A percentile compares a stretch with the other conserved stretches of the same genome.
Conservation (phyloP, 2,888 invertebrate genomes). For the Smittia aterrima region DNA sequence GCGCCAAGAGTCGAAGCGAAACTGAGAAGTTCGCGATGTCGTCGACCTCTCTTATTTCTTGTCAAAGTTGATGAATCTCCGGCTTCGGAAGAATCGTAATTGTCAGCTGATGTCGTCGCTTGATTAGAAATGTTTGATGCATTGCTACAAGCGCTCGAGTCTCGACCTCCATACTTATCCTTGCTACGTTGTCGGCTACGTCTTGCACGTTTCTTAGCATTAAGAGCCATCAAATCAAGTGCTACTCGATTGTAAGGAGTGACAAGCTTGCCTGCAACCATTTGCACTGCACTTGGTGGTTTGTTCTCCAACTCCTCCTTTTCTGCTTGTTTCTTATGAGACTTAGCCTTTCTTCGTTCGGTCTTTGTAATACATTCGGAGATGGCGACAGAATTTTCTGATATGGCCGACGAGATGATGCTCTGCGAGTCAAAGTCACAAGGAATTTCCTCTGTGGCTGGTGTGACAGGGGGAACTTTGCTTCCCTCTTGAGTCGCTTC, state of each 20-base stretch:
- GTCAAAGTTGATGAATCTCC: constrained; percentile 1
- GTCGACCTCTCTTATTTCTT: constrained; percentile 16
- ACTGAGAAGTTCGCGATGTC: constrained; percentile 8
- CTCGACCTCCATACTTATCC: constrained; percentile 37
- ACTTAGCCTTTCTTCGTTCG: constrained; percentile 57
- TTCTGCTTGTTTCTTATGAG: constrained; percentile 50
- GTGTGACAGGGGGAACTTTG: constrained; percentile 68
- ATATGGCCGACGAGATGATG: constrained; percentile 71
- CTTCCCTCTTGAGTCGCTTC: constrained; percentile 46
- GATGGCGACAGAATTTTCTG: constrained; percentile 68
- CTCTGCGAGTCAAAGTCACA: constrained; percentile 69
- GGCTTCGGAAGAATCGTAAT: background rate
- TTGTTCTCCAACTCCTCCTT: constrained; percentile 52
- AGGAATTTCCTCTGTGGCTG: constrained; percentile 64
- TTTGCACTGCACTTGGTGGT: constrained; percentile 45
- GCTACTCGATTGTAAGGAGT: constrained; percentile 70
- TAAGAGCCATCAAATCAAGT: constrained; percentile 70
- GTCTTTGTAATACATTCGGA: constrained; percentile 63
- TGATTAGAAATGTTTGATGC: constrained; percentile 4
- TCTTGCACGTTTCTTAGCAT: constrained; percentile 64
- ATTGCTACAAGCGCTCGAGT: constrained; percentile 35
- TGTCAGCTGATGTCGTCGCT: background rate
- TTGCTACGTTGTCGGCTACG: constrained; percentile 63
- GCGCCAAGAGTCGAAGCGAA: constrained; percentile 14
- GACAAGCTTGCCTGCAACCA: constrained; percentile 49